phyloP scores from a whole-genome alignment of 2,113 vertebrate genomes.

The Stictonetta naevosa region DNA sequence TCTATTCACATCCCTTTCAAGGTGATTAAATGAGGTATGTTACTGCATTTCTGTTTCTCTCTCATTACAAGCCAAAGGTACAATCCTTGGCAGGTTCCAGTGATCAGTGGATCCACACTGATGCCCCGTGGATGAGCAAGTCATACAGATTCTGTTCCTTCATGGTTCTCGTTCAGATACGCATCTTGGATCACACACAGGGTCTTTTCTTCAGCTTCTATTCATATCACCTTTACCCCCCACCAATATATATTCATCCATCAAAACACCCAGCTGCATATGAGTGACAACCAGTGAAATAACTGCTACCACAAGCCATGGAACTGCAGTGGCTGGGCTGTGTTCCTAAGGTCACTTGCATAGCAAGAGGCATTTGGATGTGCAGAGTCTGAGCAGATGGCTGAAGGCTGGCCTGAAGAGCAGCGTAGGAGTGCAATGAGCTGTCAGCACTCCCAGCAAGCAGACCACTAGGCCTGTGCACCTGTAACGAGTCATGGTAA shows the following conservation, averaged over 20 bases:
- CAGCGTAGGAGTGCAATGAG: constrained; percentile 62
- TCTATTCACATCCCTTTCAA: not conserved
- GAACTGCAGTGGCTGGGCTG: constrained; percentile 74
- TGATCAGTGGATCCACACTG: not conserved
- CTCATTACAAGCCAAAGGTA: not conserved
- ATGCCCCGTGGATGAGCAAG: rapidly evolving
- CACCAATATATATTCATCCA: constrained; percentile 67
- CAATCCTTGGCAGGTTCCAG: not conserved
- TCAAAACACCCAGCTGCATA: constrained; percentile 85
- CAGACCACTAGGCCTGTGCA: constrained; percentile 74
- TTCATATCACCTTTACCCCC: not conserved
- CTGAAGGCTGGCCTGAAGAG: constrained; percentile 71
- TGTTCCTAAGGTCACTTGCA: constrained; percentile 81
- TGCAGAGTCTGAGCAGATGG: constrained; percentile 72
- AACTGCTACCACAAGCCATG: constrained; percentile 73
- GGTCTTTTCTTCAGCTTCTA: not conserved
- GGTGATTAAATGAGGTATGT: not conserved
- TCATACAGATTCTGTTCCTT: not conserved
- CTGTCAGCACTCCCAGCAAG: constrained; percentile 15
- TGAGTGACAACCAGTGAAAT: constrained; percentile 77
- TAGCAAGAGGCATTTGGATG: constrained; percentile 77
- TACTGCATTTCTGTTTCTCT: not conserved
- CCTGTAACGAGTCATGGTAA: constrained; percentile 85
- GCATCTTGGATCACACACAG: not conserved
- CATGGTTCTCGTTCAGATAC: not conserved